Base-by-base conservation (phyloP, 2,113 vertebrate genomes). In the Pterocles gutturalis region DNA sequence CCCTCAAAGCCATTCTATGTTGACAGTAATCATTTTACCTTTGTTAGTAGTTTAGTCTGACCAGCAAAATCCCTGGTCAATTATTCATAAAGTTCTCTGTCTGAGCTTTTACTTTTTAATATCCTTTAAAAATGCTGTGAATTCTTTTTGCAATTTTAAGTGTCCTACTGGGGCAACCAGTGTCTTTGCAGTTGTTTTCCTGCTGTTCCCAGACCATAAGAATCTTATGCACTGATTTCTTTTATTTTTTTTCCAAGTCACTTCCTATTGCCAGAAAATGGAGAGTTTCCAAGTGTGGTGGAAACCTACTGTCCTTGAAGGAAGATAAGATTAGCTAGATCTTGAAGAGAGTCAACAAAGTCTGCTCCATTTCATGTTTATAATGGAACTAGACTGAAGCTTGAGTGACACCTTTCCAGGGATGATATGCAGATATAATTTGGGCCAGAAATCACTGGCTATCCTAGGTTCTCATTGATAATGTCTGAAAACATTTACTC, bases 21-120 rank as follows among this genome's bases (percentile, higher is more conserved):
- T 84, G 83, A 82, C 60, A 84, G 77, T 49, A 90, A 48, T 64
- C 78, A 79, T 93, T 87, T 94, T 55, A 55, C 57, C 33, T 89
- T 80, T 77, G 57, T 78, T 78, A 17, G 64, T 54, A 46, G 36
- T 49, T 89, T 62, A 38, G 43, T 60, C 49, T 87, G 60, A 78
- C 72, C 69, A 78, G 45, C 41, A 70, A 49, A 26, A 26, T 49
- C 55, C 31, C n/a, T 54, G 29, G 75, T 79, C 70, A 93, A 25
- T 91, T 80, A 77, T 60, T 81, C 21, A 15, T 34, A 6, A 41
- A 58, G n/a, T 58, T 87, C 41, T 75, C 1, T 79, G 82, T 53
- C 49, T 58, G 64, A 90, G 36, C 41, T 86, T 90, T 83, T 69
- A 11, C 33, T 72, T 93, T 64, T 80, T 57, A 57, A 36, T 76